Evolutionary conservation across 2,113 vertebrate genomes (phyloP).

Genomic region (Triplophysa rosa): DNA sequence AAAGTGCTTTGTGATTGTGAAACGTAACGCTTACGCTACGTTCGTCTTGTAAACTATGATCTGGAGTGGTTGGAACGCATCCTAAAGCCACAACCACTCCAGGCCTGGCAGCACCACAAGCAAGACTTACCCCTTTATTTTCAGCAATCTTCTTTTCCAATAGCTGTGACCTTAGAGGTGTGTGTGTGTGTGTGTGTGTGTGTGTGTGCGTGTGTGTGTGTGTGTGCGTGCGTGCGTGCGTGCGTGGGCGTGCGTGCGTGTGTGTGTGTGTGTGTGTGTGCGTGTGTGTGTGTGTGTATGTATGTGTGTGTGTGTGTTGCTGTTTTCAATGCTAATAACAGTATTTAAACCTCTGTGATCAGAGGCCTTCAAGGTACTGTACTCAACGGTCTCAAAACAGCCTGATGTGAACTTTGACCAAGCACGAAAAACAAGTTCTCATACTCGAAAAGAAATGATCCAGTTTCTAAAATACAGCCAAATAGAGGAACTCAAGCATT

Average conservation of each 20-base stretch:
- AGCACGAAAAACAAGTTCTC: slow-evolving; percentile 38
- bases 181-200: neutral
- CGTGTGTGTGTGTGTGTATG: slow-evolving; percentile 7
- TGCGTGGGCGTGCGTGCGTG: too few species aligned
- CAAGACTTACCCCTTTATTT: slow-evolving; percentile 25
- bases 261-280: too few species aligned
- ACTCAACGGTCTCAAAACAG: slow-evolving; percentile 34
- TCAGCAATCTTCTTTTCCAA: slow-evolving; percentile 12
- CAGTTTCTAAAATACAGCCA: slow-evolving; percentile 7
- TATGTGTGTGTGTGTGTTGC: slow-evolving; percentile 1
- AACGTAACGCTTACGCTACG: too few species aligned
- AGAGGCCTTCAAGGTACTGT: slow-evolving; percentile 38
- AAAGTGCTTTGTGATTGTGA: slow-evolving; percentile 1
- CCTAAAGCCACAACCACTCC: slow-evolving; percentile 26
- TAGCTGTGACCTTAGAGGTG: slow-evolving; percentile 9
- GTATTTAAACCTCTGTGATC: slow-evolving; percentile 50
- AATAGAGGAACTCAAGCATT: slow-evolving; percentile 40
- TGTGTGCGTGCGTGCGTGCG: too few species aligned
- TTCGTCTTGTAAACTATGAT: slow-evolving; percentile 4
- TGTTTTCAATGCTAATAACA: slow-evolving; percentile 50
- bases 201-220: neutral
- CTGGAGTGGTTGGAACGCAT: slow-evolving; percentile 22
- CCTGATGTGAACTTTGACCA: slow-evolving; percentile 24
- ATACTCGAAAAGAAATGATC: neutral
- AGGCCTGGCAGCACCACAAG: slow-evolving; percentile 10